A percentile compares a stretch with the other conserved stretches of the same genome.
Evolutionary conservation across 2,888 invertebrate genomes (phyloP).

Genomic region (Lithophane semibrunnea): DNA sequence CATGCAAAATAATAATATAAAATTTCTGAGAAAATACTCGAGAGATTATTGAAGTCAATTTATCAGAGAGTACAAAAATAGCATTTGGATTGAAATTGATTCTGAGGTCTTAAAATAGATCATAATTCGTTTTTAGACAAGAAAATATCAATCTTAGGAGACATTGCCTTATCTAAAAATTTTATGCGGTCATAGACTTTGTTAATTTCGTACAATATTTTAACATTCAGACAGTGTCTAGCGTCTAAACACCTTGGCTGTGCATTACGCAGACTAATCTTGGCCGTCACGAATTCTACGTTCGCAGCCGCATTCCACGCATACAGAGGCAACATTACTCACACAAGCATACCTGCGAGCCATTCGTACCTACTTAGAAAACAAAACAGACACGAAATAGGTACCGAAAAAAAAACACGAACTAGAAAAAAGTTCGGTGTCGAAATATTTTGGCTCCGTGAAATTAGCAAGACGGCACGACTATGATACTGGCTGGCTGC

Average conservation of each 20-base stretch:
- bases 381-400: conserved; percentile 7
- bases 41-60: background rate
- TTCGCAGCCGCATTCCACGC: conserved; percentile 76
- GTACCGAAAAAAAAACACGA: background rate
- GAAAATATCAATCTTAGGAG: conserved; percentile 2
- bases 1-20: background rate
- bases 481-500: conserved; percentile 15
- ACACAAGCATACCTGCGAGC: conserved; percentile 40
- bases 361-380: conserved; percentile 10
- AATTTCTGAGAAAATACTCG: background rate
- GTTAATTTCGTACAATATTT: conserved; percentile 46
- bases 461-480: background rate
- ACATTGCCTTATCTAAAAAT: conserved; percentile 22
- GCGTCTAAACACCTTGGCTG: conserved; percentile 58
- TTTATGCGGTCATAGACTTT: conserved; percentile 33
- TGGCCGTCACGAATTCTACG: conserved; percentile 72
- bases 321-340: conserved; percentile 51
- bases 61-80: conserved; percentile 2
- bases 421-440: conserved; percentile 9
- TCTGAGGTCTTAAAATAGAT: background rate
- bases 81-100: conserved; percentile 6
- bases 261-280: conserved; percentile 74
- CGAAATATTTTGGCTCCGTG: background rate
- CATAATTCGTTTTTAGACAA: conserved; percentile 10
- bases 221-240: conserved; percentile 59